Conservation (phyloP, 1,140 invertebrate genomes). For the Xylocopa sonorina region DNA sequence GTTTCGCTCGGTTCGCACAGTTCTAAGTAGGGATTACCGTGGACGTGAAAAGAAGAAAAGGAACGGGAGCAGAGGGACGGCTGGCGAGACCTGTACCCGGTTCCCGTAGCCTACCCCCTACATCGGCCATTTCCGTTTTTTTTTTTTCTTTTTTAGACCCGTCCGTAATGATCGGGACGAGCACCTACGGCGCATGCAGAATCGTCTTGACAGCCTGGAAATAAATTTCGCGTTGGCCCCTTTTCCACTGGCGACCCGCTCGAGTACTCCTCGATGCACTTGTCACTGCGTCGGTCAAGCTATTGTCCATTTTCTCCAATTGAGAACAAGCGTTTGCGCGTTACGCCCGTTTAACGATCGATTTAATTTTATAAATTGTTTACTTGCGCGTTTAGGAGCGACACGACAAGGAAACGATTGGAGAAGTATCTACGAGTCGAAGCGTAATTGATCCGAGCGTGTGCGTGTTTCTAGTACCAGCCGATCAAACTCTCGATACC, state of each 20-base stretch:
- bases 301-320: constrained; percentile 17
- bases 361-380: too few species aligned
- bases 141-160: constrained; percentile 20
- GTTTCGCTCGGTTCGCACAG: constrained; percentile 45
- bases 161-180: constrained; percentile 61
- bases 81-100: constrained; percentile 32
- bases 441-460: not conserved
- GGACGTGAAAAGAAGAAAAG: constrained; percentile 8
- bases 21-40: constrained; percentile 34
- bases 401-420: too few species aligned
- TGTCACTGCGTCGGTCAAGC: not conserved
- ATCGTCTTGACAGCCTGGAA: constrained; percentile 67
- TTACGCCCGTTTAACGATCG: constrained; percentile 6
- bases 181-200: constrained; percentile 68
- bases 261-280: not conserved
- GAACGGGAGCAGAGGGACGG: not conserved
- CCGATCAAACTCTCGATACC: constrained; percentile 3
- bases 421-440: too few species aligned
- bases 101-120: not conserved
- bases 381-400: too few species aligned
- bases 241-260: not conserved
- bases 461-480: not conserved
- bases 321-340: not conserved
- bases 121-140: constrained; percentile 33
- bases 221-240: constrained; percentile 64